These are phyloP conservation scores for Stegostoma tigrinum DNA, from an alignment of 2,113 vertebrate genomes.

Conservation along the genomic window DNA sequence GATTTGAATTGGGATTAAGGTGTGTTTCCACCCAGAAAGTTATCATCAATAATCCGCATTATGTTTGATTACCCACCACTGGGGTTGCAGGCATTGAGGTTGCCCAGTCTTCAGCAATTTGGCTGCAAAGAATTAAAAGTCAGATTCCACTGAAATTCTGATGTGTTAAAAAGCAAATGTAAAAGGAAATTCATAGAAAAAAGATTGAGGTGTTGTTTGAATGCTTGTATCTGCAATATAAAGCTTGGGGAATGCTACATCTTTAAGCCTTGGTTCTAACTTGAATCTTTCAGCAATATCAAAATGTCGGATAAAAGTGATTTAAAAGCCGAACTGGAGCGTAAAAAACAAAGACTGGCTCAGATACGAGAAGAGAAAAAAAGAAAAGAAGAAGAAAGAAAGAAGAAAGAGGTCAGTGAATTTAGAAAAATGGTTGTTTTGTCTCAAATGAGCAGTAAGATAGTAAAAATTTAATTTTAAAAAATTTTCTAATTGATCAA, in stretches of 20 bases:
- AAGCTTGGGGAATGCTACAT: background rate
- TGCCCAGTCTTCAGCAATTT: background rate
- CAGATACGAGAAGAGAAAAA: conserved; percentile 98
- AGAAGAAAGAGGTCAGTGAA: conserved; percentile 86
- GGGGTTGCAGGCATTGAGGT: background rate
- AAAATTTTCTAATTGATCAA: too few species aligned
- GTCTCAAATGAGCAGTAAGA: background rate
- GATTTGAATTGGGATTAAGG: background rate
- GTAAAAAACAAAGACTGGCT: conserved; percentile 94
- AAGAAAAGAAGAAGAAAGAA: conserved; percentile 93
- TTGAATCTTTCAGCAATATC: conserved; percentile 44
- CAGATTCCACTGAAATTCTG: background rate
- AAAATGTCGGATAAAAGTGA: conserved; percentile 97
- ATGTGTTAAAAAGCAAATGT: background rate
- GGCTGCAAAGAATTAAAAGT: background rate
- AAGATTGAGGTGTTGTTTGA: background rate
- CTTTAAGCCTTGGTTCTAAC: background rate
- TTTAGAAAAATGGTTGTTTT: background rate
- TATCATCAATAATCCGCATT: background rate
- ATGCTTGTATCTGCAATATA: background rate
- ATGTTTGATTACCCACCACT: too few species aligned
- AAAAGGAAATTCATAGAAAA: background rate
- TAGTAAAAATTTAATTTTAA: background rate
- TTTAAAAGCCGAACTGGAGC: conserved; percentile 93
- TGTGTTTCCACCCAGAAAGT: background rate